These are phyloP conservation scores for Ostrea edulis DNA, from an alignment of 1,140 invertebrate genomes.

Conservation along the genomic window DNA sequence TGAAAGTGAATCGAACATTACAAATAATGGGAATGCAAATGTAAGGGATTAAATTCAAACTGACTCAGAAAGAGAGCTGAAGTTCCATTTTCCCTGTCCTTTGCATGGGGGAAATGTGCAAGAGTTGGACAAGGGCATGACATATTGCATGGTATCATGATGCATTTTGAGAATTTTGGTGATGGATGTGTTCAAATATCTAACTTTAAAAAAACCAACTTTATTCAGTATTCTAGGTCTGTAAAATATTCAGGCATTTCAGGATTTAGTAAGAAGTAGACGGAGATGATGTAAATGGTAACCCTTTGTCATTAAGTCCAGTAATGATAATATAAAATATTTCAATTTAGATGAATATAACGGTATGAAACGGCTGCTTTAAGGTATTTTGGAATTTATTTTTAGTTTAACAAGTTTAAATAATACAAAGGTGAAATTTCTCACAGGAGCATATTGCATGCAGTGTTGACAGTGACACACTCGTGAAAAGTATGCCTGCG, in stretches of 20 bases:
- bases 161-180: constrained; percentile 46
- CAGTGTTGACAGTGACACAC: too few relatives aligned
- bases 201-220: background rate
- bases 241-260: background rate
- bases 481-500: too few relatives aligned
- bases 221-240: background rate
- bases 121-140: constrained; percentile 40
- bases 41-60: background rate
- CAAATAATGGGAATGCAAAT: background rate
- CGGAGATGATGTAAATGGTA: background rate
- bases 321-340: too few relatives aligned
- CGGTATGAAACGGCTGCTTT: too few relatives aligned
- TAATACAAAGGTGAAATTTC: too few relatives aligned
- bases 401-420: too few relatives aligned
- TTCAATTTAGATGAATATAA: too few relatives aligned
- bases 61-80: background rate
- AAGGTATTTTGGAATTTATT: too few relatives aligned
- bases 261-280: background rate
- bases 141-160: constrained; percentile 47
- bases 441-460: too few relatives aligned
- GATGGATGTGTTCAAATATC: constrained; percentile 46
- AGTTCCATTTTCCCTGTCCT: background rate
- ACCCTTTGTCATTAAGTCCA: background rate
- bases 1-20: too few relatives aligned
- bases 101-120: constrained; percentile 1